These are phyloP conservation scores for Ypsolopha sequella DNA, from an alignment of 2,888 invertebrate genomes.

Conservation along the genomic window DNA sequence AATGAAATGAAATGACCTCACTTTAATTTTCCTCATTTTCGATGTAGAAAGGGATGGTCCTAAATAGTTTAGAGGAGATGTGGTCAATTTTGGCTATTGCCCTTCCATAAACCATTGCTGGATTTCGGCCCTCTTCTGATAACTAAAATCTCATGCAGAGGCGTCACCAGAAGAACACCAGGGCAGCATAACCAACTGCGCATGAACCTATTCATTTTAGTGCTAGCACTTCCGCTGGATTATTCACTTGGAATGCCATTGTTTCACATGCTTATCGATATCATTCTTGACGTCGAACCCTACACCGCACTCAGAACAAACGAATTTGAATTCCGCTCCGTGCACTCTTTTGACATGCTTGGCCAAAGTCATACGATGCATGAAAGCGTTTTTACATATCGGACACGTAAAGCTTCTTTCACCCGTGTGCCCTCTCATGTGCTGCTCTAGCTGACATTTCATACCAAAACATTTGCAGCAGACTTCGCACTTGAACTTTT, in stretches of 20 bases:
- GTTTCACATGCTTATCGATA: slow-evolving; percentile 17
- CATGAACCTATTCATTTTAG: no score
- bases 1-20: no score
- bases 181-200: no score
- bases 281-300: slow-evolving; percentile 21
- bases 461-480: slow-evolving; percentile 55
- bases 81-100: no score
- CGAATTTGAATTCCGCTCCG: slow-evolving; percentile 16
- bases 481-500: slow-evolving; percentile 48
- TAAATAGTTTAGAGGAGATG: no score
- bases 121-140: no score
- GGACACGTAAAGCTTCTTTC: slow-evolving; percentile 47
- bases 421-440: slow-evolving; percentile 46
- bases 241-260: slow-evolving; percentile 13
- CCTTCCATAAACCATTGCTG: no score
- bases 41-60: no score
- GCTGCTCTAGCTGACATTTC: slow-evolving; percentile 50
- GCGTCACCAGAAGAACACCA: no score
- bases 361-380: slow-evolving; percentile 41
- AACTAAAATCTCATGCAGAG: no score
- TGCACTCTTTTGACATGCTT: slow-evolving; percentile 51
- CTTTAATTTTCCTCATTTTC: no score
- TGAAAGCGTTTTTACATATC: slow-evolving; percentile 50
- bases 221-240: not conserved
- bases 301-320: slow-evolving; percentile 21